Base-by-base conservation (phyloP, 2,888 invertebrate species). In the Drosophila ezoana region DNA sequence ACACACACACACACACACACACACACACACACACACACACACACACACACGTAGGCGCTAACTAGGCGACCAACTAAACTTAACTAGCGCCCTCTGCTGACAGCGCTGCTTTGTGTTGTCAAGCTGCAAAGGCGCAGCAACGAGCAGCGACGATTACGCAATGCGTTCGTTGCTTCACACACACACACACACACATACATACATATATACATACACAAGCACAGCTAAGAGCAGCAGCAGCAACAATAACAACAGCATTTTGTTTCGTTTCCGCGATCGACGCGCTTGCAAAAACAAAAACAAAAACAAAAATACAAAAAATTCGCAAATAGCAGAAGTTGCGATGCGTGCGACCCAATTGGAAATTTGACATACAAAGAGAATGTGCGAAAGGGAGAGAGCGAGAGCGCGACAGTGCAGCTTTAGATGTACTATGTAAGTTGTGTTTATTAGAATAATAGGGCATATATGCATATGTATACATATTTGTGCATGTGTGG, bases 201-300 rank as follows among this genome's bases (percentile, higher is more conserved):
- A 41, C 1, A 1, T 6, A 23, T 1, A 23, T 6, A 1, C 23
- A 23, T 1, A 23, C 23, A 23, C 6, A 23, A 6, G 23, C 28
- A 28, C 28, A 10, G n/a, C 43, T n/a, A 41, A 69, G 60, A 69
- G 67, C 59, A 65, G 57, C 52, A 60, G 54, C 65, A 59, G 11
- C 54, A 44, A 2, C 59, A 52, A 9, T 43, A 62, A 33, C 62
- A 56, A 23, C 56, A 71, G 14, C 67, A 63, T 75, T 83, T 81
- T 82, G 81, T 85, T 84, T 84, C 83, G 85, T 85, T 84, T 84
- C 83, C 81, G 86, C 86, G 84, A 86, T 84, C 86, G 75, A 71
- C 74, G 76, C 61, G 72, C 66, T 76, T 61, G 79, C 72, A 57
- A 67, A 80, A 80, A 73, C 61, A 48, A 62, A 60, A 45, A 44